A percentile compares a stretch with the other conserved stretches of the same genome.
Evolutionary conservation across 2,888 invertebrate species (phyloP).

Genomic region (Arge pagana): DNA sequence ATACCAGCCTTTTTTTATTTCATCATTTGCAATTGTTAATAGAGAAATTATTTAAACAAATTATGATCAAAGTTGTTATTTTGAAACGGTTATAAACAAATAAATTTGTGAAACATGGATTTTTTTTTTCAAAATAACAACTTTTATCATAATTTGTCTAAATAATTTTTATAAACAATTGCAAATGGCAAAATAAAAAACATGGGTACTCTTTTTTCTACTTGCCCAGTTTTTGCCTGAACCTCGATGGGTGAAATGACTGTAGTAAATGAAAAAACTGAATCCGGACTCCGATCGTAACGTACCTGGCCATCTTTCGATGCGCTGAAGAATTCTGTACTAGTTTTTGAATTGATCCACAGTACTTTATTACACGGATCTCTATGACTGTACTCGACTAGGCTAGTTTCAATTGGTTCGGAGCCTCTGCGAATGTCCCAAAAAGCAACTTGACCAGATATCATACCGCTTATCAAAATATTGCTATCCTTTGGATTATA

Average conservation of each 20-base stretch:
- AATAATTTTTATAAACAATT: too few relatives aligned
- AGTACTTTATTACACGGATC: slow-evolving; percentile 87
- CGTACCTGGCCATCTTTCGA: slow-evolving; percentile 88
- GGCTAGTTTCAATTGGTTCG: slow-evolving; percentile 77
- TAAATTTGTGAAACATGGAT: neutral
- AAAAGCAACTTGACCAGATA: slow-evolving; percentile 63
- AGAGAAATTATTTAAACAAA: too few relatives aligned
- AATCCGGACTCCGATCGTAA: neutral
- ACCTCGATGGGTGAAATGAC: too few relatives aligned
- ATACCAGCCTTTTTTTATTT: too few relatives aligned
- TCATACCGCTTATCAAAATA: slow-evolving; percentile 50
- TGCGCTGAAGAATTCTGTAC: slow-evolving; percentile 92
- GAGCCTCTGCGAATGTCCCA: slow-evolving; percentile 88
- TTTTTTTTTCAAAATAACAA: neutral
- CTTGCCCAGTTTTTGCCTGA: neutral
- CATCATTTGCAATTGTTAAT: too few relatives aligned
- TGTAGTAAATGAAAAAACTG: slow-evolving; percentile 8
- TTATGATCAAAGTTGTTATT: too few relatives aligned
- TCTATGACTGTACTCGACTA: slow-evolving; percentile 81
- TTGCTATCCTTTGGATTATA: slow-evolving; percentile 55
- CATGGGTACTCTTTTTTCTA: neutral
- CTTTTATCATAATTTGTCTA: too few relatives aligned
- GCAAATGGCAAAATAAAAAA: too few relatives aligned
- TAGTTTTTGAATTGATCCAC: slow-evolving; percentile 94
- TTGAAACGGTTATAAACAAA: too few relatives aligned